These are phyloP conservation scores for Alligator mississippiensis DNA, from an alignment of 2,113 vertebrate species.

Conservation along the genomic window DNA sequence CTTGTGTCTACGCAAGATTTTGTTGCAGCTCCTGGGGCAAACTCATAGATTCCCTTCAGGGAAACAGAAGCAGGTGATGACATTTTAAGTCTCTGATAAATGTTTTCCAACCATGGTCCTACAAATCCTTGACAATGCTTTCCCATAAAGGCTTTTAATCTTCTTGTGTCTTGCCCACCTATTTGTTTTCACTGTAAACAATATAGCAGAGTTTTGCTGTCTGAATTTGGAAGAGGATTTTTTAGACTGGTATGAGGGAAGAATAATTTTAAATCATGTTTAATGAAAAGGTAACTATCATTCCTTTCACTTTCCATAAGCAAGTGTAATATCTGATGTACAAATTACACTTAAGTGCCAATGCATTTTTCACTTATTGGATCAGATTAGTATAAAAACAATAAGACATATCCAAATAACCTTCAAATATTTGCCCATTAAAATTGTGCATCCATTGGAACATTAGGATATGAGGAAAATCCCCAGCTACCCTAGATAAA, in stretches of 20 bases:
- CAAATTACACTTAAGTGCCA: neutral
- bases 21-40: neutral
- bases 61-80: neutral
- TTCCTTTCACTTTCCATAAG: neutral
- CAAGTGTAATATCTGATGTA: neutral
- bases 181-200: neutral
- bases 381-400: neutral
- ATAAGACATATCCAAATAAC: neutral
- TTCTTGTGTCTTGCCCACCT: too few species aligned
- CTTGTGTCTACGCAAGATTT: neutral
- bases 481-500: neutral
- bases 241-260: neutral
- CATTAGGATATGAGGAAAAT: neutral
- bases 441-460: neutral
- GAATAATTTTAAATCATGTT: neutral
- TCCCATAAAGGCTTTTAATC: too few species aligned
- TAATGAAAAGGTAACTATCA: neutral
- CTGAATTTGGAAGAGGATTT: neutral
- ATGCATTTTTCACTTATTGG: neutral
- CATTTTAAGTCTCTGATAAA: neutral
- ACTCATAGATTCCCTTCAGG: neutral
- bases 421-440: neutral
- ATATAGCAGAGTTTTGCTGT: neutral
- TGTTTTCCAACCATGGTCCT: neutral
- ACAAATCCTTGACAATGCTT: too few species aligned